These are phyloP conservation scores for Aphaenogaster rudis DNA, from an alignment of 1,140 invertebrate genomes.

Conservation along the genomic window DNA sequence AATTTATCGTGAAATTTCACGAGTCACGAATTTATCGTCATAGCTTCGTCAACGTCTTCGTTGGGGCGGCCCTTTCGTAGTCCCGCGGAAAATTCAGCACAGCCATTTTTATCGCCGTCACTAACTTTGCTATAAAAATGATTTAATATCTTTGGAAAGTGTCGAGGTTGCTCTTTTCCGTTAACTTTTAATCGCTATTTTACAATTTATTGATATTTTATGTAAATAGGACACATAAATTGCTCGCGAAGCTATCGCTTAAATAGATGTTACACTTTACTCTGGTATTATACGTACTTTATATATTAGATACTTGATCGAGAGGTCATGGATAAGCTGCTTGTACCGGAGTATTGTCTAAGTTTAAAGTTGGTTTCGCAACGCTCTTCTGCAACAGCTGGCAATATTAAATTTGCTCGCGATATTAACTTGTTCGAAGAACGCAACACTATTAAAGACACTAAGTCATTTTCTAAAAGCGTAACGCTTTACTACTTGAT, in stretches of 20 bases:
- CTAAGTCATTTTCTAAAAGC: slow-evolving; percentile 32
- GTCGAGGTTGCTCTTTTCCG: background rate
- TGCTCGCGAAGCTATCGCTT: background rate
- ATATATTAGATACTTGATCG: slow-evolving; percentile 51
- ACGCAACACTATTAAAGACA: slow-evolving; percentile 49
- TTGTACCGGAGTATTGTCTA: slow-evolving; percentile 38
- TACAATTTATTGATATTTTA: slow-evolving; percentile 5
- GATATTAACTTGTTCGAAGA: slow-evolving; percentile 46
- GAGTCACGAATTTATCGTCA: slow-evolving; percentile 54
- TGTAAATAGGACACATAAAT: slow-evolving; percentile 19
- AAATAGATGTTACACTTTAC: slow-evolving; percentile 26
- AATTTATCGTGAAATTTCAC: slow-evolving; percentile 51
- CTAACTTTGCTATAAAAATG: slow-evolving; percentile 43
- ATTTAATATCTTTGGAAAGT: slow-evolving; percentile 7
- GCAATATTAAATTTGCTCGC: slow-evolving; percentile 51
- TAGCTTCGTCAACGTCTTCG: slow-evolving; percentile 48
- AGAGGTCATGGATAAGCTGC: slow-evolving; percentile 15
- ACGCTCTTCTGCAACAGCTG: slow-evolving; percentile 55
- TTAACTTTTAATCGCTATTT: slow-evolving; percentile 19
- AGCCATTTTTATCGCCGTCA: slow-evolving; percentile 13
- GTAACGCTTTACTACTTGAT: background rate
- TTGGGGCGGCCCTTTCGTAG: slow-evolving; percentile 10
- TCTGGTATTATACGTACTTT: slow-evolving; percentile 8
- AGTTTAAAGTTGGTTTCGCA: slow-evolving; percentile 43
- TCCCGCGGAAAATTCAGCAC: slow-evolving; percentile 41